A percentile compares a stretch with the other conserved stretches of the same genome.
Conservation (phyloP, 2,797 vertebrate species). For the Tiaroga cobitis region DNA sequence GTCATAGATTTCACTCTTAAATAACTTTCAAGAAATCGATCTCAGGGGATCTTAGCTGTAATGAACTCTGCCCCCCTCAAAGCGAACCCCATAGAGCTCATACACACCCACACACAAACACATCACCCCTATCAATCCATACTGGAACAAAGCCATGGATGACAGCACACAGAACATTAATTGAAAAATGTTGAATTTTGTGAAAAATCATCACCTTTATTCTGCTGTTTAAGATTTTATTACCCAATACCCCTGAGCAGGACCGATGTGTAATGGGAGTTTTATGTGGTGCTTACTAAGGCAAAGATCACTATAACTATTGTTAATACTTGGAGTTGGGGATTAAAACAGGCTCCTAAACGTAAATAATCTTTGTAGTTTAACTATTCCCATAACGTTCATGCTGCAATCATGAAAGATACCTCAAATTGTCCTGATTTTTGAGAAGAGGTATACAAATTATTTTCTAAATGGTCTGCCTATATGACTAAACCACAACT, state of each 20-base stretch:
- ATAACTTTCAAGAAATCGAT: conserved; percentile 25
- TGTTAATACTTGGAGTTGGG: background rate
- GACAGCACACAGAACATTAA: conserved; percentile 25
- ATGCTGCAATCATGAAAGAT: background rate
- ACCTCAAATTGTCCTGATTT: background rate
- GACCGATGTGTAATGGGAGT: background rate
- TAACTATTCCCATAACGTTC: background rate
- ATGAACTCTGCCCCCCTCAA: conserved; percentile 49
- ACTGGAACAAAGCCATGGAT: conserved; percentile 23
- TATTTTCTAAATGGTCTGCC: background rate
- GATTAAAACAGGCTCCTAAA: background rate
- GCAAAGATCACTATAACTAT: background rate
- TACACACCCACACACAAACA: conserved; percentile 14
- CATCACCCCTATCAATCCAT: conserved; percentile 10
- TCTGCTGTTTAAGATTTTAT: conserved; percentile 14
- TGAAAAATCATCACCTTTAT: conserved; percentile 5
- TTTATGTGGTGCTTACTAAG: background rate
- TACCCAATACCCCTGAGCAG: background rate
- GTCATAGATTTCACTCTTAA: conserved; percentile 39
- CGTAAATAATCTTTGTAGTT: background rate
- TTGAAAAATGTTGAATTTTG: conserved; percentile 22
- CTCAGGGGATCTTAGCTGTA: conserved; percentile 49
- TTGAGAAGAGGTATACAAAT: background rate
- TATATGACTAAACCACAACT: background rate
- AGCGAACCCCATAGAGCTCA: conserved; percentile 16